phyloP scores from a whole-genome alignment of 1,140 invertebrate genomes.

The Sweltsa coloradensis region DNA sequence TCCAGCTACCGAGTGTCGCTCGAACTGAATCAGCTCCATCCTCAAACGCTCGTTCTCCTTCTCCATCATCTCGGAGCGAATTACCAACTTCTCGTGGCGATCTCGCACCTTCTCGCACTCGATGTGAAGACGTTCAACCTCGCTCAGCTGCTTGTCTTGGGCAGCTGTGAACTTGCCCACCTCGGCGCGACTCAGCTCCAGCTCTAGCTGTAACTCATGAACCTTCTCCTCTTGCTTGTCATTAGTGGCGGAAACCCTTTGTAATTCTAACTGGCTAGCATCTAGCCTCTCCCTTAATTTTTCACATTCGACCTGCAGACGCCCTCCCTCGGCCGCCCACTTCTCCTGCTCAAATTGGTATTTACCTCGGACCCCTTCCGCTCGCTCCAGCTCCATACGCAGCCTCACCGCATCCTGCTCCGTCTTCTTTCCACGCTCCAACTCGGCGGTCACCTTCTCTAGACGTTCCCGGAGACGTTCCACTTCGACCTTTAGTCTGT shows the following conservation, averaged over 20 bases:
- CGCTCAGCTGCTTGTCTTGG: slow-evolving; percentile 63
- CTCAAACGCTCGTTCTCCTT: slow-evolving; percentile 62
- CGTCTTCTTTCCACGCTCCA: slow-evolving; percentile 56
- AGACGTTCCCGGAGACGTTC: slow-evolving; percentile 69
- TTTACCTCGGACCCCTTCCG: slow-evolving; percentile 68
- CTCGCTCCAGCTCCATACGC: slow-evolving; percentile 57
- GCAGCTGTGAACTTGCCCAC: slow-evolving; percentile 52
- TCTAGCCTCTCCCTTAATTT: slow-evolving; percentile 64
- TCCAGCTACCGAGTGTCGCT: slow-evolving; percentile 42
- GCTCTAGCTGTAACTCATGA: slow-evolving; percentile 64
- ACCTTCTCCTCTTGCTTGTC: slow-evolving; percentile 36
- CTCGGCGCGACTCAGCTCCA: slow-evolving; percentile 65
- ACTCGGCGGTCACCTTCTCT: slow-evolving; percentile 65
- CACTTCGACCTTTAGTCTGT: slow-evolving; percentile 66
- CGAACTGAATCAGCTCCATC: slow-evolving; percentile 40
- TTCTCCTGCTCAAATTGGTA: slow-evolving; percentile 81
- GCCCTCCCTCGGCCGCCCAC: slow-evolving; percentile 41
- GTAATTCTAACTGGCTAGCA: slow-evolving; percentile 56
- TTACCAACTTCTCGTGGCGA: slow-evolving; percentile 66
- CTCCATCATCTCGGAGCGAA: slow-evolving; percentile 50
- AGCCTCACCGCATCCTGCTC: slow-evolving; percentile 51
- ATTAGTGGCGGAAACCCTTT: slow-evolving; percentile 47
- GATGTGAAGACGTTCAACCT: slow-evolving; percentile 66
- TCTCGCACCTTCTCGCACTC: slow-evolving; percentile 77
- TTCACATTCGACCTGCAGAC: slow-evolving; percentile 48